Percentiles rank a stretch among this genome's conserved stretches.
Conservation (phyloP, 2,113 vertebrate genomes). For the Xiphophorus couchianus region DNA sequence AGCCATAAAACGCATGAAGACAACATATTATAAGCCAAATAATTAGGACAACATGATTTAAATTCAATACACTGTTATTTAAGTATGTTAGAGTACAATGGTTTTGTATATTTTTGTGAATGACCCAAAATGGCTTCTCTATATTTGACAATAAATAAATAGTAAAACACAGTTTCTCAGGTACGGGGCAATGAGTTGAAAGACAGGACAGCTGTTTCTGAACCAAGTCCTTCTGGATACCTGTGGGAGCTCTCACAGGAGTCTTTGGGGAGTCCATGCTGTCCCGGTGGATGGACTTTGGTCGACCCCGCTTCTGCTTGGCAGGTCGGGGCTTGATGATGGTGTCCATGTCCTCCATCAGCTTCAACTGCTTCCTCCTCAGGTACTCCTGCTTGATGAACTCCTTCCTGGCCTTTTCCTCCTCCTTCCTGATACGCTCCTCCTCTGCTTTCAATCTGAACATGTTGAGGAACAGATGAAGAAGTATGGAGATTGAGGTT, state of each 20-base stretch:
- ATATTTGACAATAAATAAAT: not conserved
- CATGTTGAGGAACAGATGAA: not conserved
- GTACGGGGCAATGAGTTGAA: conserved; percentile 73
- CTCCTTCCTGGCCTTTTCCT: conserved; percentile 90
- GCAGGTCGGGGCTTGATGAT: conserved; percentile 88
- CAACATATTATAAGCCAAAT: not conserved
- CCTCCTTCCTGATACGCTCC: conserved; percentile 94
- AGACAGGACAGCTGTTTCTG: conserved; percentile 18
- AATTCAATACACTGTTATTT: not conserved
- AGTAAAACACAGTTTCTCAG: conserved; percentile 22
- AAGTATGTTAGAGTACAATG: not conserved
- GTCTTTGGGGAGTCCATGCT: conserved; percentile 91
- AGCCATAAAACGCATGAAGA: conserved; percentile 4
- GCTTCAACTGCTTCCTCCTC: conserved; percentile 94
- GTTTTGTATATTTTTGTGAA: not conserved
- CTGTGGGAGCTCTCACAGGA: conserved; percentile 89
- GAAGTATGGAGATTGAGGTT: not conserved
- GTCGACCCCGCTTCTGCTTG: conserved; percentile 89
- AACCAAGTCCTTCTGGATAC: conserved; percentile 76
- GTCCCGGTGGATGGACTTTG: conserved; percentile 94
- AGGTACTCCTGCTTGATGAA: conserved; percentile 98
- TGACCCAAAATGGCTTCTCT: not conserved
- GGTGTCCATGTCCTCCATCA: conserved; percentile 96
- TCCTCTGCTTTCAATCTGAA: conserved; percentile 93
- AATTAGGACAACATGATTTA: conserved; percentile 5